Conservation (phyloP, 2,797 vertebrate genomes). For the Chanos chanos region DNA sequence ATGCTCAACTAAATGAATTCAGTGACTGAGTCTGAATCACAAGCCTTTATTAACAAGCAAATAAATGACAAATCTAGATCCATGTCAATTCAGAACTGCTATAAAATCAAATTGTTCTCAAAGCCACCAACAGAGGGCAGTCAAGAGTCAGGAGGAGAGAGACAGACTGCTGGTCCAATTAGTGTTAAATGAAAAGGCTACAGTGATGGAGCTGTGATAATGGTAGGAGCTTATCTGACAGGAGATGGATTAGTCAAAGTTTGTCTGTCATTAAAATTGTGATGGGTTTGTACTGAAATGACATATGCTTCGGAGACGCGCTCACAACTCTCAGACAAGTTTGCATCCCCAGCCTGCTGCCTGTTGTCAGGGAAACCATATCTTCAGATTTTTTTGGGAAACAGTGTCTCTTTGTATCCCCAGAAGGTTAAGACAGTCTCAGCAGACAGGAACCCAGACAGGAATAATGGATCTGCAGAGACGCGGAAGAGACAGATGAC, state of each 20-base stretch:
- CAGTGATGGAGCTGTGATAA: conserved; percentile 32
- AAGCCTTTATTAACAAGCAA: no score
- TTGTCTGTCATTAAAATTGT: conserved; percentile 16
- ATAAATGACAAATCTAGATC: no score
- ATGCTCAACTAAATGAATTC: no score
- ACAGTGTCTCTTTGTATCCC: conserved; percentile 42
- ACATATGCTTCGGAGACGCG: conserved; percentile 17
- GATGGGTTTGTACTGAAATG: conserved; percentile 27
- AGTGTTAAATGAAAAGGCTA: conserved; percentile 19
- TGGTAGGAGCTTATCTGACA: conserved; percentile 17
- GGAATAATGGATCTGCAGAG: conserved; percentile 59
- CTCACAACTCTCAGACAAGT: neutral
- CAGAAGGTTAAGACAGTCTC: conserved; percentile 52
- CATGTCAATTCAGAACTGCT: neutral
- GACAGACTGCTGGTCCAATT: conserved; percentile 33
- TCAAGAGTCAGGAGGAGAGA: conserved; percentile 48
- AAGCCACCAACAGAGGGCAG: conserved; percentile 47
- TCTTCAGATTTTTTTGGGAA: conserved; percentile 33
- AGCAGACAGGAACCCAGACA: conserved; percentile 57
- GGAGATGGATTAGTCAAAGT: conserved; percentile 22
- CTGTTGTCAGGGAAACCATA: conserved; percentile 45
- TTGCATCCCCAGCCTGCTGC: conserved; percentile 25
- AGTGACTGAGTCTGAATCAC: no score
- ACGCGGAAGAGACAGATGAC: conserved; percentile 54
- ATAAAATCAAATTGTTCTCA: conserved; percentile 10